These are phyloP conservation scores for Aspidapion aeneum DNA, from an alignment of 2,888 invertebrate species.

Conservation along the genomic window DNA sequence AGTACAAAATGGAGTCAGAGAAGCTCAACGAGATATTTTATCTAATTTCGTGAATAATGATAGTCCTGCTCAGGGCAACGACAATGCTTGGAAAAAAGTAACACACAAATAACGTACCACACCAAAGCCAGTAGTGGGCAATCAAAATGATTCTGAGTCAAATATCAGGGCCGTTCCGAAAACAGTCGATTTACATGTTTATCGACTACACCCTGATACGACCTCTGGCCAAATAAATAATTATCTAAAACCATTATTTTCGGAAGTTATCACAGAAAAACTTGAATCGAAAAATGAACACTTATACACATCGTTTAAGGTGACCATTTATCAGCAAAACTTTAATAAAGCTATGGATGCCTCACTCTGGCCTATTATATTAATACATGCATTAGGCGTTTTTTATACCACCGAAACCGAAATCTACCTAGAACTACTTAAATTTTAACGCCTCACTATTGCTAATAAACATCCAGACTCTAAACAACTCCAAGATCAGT, in stretches of 20 bases:
- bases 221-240: not conserved
- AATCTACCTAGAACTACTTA: too few relatives aligned
- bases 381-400: not conserved
- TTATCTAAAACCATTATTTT: not conserved
- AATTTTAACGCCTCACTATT: not conserved
- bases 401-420: not conserved
- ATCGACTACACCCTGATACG: not conserved
- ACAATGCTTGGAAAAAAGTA: too few relatives aligned
- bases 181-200: not conserved
- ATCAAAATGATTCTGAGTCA: not conserved
- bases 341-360: conserved; percentile 3
- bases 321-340: not conserved
- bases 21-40: not conserved
- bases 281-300: not conserved
- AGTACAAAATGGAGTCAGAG: not conserved
- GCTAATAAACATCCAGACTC: not conserved
- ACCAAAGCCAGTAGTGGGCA: too few relatives aligned
- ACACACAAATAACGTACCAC: too few relatives aligned
- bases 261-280: not conserved
- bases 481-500: not conserved
- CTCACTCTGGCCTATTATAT: not conserved
- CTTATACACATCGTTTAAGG: not conserved
- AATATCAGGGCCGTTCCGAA: not conserved
- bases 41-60: too few relatives aligned
- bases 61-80: too few relatives aligned